Percentiles rank a stretch among this genome's conserved stretches.
These are phyloP conservation scores for Crocidura indochinensis DNA, from an alignment of 2,797 vertebrate genomes.

Conservation along the genomic window DNA sequence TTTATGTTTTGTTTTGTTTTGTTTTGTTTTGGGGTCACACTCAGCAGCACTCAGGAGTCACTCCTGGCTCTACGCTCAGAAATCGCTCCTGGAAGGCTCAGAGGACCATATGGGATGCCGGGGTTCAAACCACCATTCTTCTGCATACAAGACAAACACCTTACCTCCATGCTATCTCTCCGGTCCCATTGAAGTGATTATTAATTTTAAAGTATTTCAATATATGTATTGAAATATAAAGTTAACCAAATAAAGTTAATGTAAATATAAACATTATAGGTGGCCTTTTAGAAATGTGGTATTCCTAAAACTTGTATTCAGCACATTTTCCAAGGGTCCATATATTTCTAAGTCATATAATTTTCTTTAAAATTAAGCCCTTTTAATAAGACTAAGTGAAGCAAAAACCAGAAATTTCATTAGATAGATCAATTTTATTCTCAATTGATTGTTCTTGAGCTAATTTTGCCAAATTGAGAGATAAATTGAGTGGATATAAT, in stretches of 20 bases:
- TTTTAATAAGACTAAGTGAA: background rate
- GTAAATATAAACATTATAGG: background rate
- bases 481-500: slow-evolving; percentile 13
- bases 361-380: slow-evolving; percentile 9
- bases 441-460: background rate
- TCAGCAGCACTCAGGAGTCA: too few relatives aligned
- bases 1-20: too few relatives aligned
- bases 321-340: background rate
- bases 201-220: too few relatives aligned
- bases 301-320: background rate
- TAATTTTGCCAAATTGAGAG: slow-evolving; percentile 39
- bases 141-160: too few relatives aligned
- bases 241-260: background rate
- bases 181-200: too few relatives aligned
- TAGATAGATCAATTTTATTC: background rate
- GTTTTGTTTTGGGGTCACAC: too few relatives aligned
- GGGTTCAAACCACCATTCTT: too few relatives aligned
- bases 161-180: too few relatives aligned
- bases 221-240: background rate
- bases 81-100: too few relatives aligned
- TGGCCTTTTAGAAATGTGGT: background rate
- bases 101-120: too few relatives aligned
- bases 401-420: background rate
- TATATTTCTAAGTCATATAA: slow-evolving; percentile 27
- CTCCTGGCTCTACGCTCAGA: too few relatives aligned